Base-by-base conservation (phyloP, 2,113 vertebrate species). In the Nipponia nippon region DNA sequence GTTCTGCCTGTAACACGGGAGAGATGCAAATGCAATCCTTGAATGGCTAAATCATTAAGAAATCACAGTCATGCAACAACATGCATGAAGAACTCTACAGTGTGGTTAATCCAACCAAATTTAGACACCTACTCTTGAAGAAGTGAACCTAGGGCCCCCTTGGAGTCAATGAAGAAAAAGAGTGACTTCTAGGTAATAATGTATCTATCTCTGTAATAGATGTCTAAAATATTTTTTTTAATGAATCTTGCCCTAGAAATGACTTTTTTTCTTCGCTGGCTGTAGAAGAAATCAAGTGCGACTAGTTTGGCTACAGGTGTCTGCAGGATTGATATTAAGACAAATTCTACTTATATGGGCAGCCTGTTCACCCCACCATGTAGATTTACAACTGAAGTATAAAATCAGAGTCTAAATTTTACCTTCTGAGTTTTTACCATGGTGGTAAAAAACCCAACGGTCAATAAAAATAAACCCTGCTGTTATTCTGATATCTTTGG, bases 401-500 rank as follows among this genome's bases (percentile, higher is more conserved):
- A 81, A 77, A 72, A 58, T 27, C 15, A 58, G 25, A 58, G 56
- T 30, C 34, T 53, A 58, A 63, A 18, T 73, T 91, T 63, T 73
- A 36, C 10, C 49, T 69, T 53, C 27, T 22, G 32, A 55, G 9
- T 1, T 58, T 92, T 87, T 32, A 8, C 32, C 6, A 7, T 4
- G 11, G 16, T n/a, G 17, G 20, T 49, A 6, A 67, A 65, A 75
- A 17, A 0, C 0, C 0, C 7, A 20, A 6, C 52, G 19, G 5
- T 26, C 27, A 59, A 29, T 17, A 32, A 69, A 70, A 87, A 87
- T 7, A 80, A 72, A 27, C 6, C 1, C 32, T 69, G 15, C 36
- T 52, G 5, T 65, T 91, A 46, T 14, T 80, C 36, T 76, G 7
- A 38, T 62, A 19, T 6, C 6, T 88, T 62, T 83, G n/a, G 7